Evolutionary conservation across 2,797 vertebrate genomes (phyloP), one percentile per base, ranked within the genome.

Genomic region (Micrastur ruficollis): DNA sequence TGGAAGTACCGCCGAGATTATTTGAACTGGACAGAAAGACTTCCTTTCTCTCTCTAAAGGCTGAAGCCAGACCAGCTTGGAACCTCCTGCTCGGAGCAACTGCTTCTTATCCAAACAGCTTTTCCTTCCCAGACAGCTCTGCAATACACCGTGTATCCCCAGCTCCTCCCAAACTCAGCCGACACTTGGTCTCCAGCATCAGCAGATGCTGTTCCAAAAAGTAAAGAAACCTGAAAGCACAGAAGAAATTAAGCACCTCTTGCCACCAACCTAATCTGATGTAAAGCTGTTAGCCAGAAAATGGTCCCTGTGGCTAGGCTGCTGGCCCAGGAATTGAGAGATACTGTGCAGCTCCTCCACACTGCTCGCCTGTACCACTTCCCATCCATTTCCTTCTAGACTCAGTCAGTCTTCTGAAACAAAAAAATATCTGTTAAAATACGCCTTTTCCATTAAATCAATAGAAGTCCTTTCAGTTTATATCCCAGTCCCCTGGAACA

Each of bases 1-100:
- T 86, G 81, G 26, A 89, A 96, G 62, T 49, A n/a, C 85, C 7
- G 12, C 56, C 0, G 5, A 65, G 80, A 91, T 62, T 95, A 74
- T 95, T 95, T 95, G 81, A 71, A 55, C 49, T 96, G 94, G 94
- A 82, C 9, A 31, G 65, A 52, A 85, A 83, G 65, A 59, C 34
- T 91, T 93, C 65, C 90, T 56, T 72, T 73, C 79, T 80, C 52
- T 49, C 34, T 72, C 22, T 49, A 1, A 1, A 52, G n/a, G 34
- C 52, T 81, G 67, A 89, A 94, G 67, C 71, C 93, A 90, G 68
- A 80, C 14, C 59, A 66, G 79, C 68, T 85, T 85, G 87, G 81
- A 97, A 84, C 59, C 71, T 80, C 38, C 61, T 55, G 53, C 63
- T 89, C 0, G 0, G 74, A 89, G 76, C 22, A 55, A 90, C 53